Conservation (phyloP, 2,888 invertebrate genomes). For the Polydrusus pterygomalis region DNA sequence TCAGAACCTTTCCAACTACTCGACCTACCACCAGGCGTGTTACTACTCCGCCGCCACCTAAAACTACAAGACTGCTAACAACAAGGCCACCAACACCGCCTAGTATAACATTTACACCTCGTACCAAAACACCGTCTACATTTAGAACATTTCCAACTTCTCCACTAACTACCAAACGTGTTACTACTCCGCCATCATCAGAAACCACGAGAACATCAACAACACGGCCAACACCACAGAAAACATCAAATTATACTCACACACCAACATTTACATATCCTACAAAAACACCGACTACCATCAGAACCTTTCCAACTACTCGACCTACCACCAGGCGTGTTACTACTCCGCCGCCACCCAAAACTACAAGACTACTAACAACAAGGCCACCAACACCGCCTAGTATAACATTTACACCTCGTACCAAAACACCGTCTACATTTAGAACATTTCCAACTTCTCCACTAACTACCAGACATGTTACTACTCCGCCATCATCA, state of each 20-base stretch:
- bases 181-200: not conserved
- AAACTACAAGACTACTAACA: not conserved
- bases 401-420: not conserved
- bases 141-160: slow-evolving; percentile 1
- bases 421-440: not conserved
- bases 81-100: not conserved
- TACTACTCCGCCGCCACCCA: not conserved
- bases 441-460: slow-evolving; percentile 6
- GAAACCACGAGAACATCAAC: not conserved
- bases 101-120: too few species aligned
- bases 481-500: not conserved
- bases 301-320: too few species aligned
- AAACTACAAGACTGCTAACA: not conserved
- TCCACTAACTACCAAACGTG: not conserved
- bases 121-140: too few species aligned
- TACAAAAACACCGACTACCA: too few species aligned
- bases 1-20: not conserved
- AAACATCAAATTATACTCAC: too few species aligned
- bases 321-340: not conserved
- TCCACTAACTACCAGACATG: not conserved
- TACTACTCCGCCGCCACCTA: not conserved
- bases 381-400: not conserved
- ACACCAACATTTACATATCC: too few species aligned
- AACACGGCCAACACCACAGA: not conserved
- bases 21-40: not conserved